Evolutionary conservation across 35 echinoderm and acorn worm genomes (phyloP), one percentile per base, ranked within the genome.

Genomic region (Chiridota heheva): DNA sequence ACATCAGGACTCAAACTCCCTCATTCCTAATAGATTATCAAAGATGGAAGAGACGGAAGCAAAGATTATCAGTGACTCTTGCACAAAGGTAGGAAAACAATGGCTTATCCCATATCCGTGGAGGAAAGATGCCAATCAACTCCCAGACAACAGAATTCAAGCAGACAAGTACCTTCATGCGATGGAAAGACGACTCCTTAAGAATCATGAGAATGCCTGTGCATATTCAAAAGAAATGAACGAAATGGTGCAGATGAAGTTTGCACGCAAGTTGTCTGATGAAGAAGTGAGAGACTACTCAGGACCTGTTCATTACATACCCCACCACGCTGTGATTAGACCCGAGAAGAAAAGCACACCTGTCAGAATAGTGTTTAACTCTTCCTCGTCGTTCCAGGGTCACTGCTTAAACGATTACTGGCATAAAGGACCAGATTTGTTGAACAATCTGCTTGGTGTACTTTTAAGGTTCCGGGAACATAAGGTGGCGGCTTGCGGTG

Each of bases 81-180:
- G 73, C 39, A 62, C 28, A 4, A 86, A 78, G 25, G 66, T 78
- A 28, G 82, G 89, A 48, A 86, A 80, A n/a, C 89, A 85, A 53
- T 91, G 89, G 89, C 38, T 57, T 33, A 74, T 92, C 10, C 75
- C 83, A 26, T 92, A 92, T 56, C 90, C 90, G 17, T 92, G 73
- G 90, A 33, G 56, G n/a, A 91, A 86, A 45, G 67, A 86, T 75
- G 62, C 89, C n/a, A 46, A 81, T 17, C 56, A 47, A 44, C 83
- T 92, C 0, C 83, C 90, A 17, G 59, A 76, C 44, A 87, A 87
- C 42, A 80, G 73, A 87, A 27, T 5, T 12, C 73, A 87, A 69
- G 57, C 60, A 12, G 61, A 87, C 38, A 87, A 42, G 62, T 69
- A 25, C 16, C 44, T 87, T 6, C 17, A 63, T 20, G 18, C 59